These are phyloP conservation scores for Globodera rostochiensis DNA, from an alignment of 1,140 invertebrate species.

Conservation along the genomic window DNA sequence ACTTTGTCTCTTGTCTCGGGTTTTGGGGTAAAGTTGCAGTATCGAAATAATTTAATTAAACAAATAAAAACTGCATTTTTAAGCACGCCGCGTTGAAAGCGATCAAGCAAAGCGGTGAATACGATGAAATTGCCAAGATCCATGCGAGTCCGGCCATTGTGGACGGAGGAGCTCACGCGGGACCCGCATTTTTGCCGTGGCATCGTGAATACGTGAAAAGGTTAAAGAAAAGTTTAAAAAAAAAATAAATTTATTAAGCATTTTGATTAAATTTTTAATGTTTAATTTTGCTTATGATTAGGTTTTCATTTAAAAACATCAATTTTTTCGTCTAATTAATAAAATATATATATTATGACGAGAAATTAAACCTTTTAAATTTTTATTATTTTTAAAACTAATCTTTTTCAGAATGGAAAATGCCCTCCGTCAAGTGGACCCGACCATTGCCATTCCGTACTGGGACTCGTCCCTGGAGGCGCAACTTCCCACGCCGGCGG, in stretches of 20 bases:
- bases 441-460: slow-evolving; percentile 47
- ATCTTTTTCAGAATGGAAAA: slow-evolving; percentile 46
- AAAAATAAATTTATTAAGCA: too few species aligned
- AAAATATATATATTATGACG: too few species aligned
- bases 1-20: too few species aligned
- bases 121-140: slow-evolving; percentile 53
- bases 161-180: slow-evolving; percentile 36
- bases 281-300: too few species aligned
- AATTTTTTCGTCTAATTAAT: too few species aligned
- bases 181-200: slow-evolving; percentile 39
- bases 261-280: too few species aligned
- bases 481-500: slow-evolving; percentile 56
- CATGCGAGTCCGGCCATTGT: slow-evolving; percentile 60
- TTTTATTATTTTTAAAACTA: too few species aligned
- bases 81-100: slow-evolving; percentile 65
- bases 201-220: slow-evolving; percentile 41
- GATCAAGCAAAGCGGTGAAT: slow-evolving; percentile 66
- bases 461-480: slow-evolving; percentile 60
- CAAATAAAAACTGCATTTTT: background rate
- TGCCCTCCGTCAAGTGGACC: slow-evolving; percentile 51
- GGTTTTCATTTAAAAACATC: too few species aligned
- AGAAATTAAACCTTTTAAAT: too few species aligned
- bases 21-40: too few species aligned
- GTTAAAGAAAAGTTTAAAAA: background rate
- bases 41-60: background rate